These are phyloP conservation scores for Arenaria interpres DNA, from an alignment of 2,113 vertebrate species.

Conservation along the genomic window DNA sequence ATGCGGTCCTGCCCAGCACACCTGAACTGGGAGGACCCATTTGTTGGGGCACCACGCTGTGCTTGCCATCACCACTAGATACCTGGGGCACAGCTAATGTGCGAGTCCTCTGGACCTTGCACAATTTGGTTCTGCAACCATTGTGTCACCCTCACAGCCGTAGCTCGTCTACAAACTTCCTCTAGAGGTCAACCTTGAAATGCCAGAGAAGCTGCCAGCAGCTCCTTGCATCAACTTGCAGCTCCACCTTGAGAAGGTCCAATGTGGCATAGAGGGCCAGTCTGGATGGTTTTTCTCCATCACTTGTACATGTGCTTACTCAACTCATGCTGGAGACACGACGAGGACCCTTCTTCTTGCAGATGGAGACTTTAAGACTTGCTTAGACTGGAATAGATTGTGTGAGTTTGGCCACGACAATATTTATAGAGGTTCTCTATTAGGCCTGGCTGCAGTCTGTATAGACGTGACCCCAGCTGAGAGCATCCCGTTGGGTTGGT, in stretches of 20 bases:
- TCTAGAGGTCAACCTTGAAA: constrained; percentile 54
- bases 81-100: neutral
- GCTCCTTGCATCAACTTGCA: neutral
- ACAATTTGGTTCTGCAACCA: rapidly evolving
- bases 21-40: rapidly evolving
- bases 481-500: neutral
- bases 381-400: neutral
- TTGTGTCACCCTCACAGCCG: neutral
- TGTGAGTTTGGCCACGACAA: neutral
- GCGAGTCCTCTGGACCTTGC: neutral
- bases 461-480: neutral
- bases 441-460: neutral
- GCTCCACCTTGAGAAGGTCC: neutral
- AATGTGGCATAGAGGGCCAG: neutral
- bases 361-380: neutral
- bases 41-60: rapidly evolving
- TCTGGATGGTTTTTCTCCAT: neutral
- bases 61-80: rapidly evolving
- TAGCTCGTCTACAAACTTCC: neutral
- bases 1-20: rapidly evolving
- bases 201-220: neutral
- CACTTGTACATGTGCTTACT: neutral
- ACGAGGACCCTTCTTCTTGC: neutral
- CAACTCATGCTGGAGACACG: neutral
- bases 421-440: neutral